phyloP scores from a whole-genome alignment of 2,797 vertebrate species.

The Pseudochirops corinnae region DNA sequence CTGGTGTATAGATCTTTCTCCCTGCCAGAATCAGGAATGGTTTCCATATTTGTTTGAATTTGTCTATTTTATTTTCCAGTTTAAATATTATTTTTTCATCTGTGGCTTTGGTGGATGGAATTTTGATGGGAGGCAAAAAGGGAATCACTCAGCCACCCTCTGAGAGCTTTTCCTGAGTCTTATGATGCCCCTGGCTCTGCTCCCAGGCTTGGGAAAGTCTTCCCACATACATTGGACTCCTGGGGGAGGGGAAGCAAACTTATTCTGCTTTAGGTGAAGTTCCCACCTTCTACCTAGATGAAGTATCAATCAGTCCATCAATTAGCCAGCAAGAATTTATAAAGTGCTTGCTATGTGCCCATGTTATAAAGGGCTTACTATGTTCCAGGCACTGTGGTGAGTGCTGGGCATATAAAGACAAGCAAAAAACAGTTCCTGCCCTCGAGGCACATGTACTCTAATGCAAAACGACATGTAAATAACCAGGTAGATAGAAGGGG shows the following conservation, averaged over 20 bases:
- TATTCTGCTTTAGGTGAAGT: background rate
- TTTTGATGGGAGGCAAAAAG: constrained; percentile 75
- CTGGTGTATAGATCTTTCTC: constrained; percentile 40
- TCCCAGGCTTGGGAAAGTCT: constrained; percentile 76
- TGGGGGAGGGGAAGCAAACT: background rate
- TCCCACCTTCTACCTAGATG: background rate
- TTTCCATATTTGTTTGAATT: constrained; percentile 79
- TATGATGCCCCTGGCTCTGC: constrained; percentile 77
- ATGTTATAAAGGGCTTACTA: background rate
- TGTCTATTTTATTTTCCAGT: constrained; percentile 82
- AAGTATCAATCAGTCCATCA: background rate
- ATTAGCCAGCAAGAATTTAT: background rate
- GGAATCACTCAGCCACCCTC: constrained; percentile 70
- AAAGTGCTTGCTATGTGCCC: background rate
- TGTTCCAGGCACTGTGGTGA: background rate
- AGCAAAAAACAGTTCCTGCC: background rate
- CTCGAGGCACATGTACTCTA: background rate
- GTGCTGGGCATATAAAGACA: background rate
- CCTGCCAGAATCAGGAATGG: constrained; percentile 71
- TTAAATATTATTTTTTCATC: constrained; percentile 79
- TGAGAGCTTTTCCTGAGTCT: constrained; percentile 71
- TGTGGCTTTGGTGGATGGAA: constrained; percentile 72
- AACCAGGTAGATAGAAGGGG: background rate
- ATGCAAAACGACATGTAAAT: background rate
- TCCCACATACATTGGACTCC: constrained; percentile 31